Evolutionary conservation across 2,797 vertebrate species (phyloP).

Genomic region (Peromyscus melanophrys): DNA sequence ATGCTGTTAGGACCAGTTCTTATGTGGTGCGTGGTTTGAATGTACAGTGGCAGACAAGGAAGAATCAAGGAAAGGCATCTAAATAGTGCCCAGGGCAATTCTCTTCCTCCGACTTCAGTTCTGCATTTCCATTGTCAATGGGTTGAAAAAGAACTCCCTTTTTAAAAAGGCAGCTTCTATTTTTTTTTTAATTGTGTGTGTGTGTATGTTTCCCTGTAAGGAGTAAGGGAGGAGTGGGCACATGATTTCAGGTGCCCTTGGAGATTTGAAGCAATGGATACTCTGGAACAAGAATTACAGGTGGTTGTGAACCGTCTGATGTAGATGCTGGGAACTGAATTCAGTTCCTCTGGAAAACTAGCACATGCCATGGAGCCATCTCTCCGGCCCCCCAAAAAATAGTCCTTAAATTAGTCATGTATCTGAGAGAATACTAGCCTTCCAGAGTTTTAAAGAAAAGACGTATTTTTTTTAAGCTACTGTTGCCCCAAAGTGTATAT

Average conservation of each 20-base stretch:
- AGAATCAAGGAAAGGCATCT: background rate
- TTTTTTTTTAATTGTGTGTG: background rate
- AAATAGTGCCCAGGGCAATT: background rate
- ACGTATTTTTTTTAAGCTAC: background rate
- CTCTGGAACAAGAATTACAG: background rate
- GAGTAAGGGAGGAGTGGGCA: background rate
- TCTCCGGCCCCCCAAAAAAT: background rate
- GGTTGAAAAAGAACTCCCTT: constrained; percentile 15
- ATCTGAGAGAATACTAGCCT: background rate
- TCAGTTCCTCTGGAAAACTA: background rate
- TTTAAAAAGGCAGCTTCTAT: background rate
- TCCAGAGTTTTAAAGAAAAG: constrained; percentile 38
- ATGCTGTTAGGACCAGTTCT: background rate
- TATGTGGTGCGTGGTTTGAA: background rate
- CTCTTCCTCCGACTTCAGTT: constrained; percentile 36
- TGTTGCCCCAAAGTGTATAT: background rate
- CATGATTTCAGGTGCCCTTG: background rate
- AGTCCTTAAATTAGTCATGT: background rate
- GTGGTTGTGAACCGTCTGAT: background rate
- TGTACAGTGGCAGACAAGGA: background rate
- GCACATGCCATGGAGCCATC: background rate
- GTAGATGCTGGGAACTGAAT: background rate
- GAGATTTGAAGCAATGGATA: background rate
- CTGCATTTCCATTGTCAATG: background rate
- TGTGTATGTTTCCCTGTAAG: background rate